Base-by-base conservation (phyloP, 2,797 vertebrate species). In the Varecia variegata region DNA sequence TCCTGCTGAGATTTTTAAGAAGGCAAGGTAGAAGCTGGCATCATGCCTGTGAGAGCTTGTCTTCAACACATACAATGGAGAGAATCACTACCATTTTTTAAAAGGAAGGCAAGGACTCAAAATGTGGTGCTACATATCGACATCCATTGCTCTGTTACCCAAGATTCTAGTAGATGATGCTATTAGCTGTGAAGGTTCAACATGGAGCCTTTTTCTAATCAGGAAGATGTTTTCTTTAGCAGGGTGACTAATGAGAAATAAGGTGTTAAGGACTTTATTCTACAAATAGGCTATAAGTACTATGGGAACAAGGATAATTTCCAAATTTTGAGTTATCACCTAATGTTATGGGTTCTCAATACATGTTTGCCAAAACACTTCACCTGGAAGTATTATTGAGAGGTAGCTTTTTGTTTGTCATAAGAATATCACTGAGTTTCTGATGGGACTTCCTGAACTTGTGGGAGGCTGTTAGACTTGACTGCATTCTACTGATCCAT, bases 221-320 rank as follows among this genome's bases (percentile, higher is more conserved):
- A 70, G 47, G 54, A 67, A 91, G 50, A 73, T 56, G 38, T 92
- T 96, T 97, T 85, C 54, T 90, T 90, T 79, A 92, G 52, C 14
- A 81, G 40, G 88, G 58, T 32, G 30, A 52, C 70, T 83, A 74
- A 88, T 43, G 43, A 77, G 35, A 93, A 74, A 89, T 47, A 85
- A 92, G 27, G 6, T 68, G 38, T 50, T 84, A 88, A 94, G 84
- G 35, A 88, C 21, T 47, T 85, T 52, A 81, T 76, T 94, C 32
- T 87, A 71, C 0, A 79, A 92, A 18, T 23, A 93, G 71, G 62
- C 50, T 70, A 1, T 92, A 84, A 93, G 93, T 93, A 85, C 35
- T 35, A 18, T 62, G 60, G n/a, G 67, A 93, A 85, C 25, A 79
- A 76, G 25, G 27, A 81, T 12, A 58, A 52, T 71, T 94, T 89